These are phyloP conservation scores for Remorina albescens DNA, from an alignment of 2,797 vertebrate genomes.

Conservation along the genomic window DNA sequence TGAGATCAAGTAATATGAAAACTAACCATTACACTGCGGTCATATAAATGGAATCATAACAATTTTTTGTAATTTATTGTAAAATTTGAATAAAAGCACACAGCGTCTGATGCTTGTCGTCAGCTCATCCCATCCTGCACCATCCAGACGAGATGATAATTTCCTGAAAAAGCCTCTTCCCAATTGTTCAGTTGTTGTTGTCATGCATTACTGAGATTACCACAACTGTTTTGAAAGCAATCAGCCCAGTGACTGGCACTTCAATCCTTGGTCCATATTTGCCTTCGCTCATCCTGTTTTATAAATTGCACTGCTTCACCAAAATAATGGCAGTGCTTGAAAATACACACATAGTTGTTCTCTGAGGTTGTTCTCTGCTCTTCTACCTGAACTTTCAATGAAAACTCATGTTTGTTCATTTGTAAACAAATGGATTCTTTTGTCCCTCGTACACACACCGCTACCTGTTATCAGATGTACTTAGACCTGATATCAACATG, in stretches of 20 bases:
- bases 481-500: slow-evolving; percentile 6
- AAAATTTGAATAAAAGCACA: too few relatives aligned
- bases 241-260: background rate
- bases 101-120: too few relatives aligned
- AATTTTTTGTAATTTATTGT: too few relatives aligned
- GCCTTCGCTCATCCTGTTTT: too few relatives aligned
- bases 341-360: too few relatives aligned
- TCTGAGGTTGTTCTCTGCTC: background rate
- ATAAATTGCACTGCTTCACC: too few relatives aligned
- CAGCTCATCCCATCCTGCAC: too few relatives aligned
- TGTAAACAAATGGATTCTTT: background rate
- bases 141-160: background rate
- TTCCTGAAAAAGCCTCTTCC: background rate
- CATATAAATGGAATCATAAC: too few relatives aligned
- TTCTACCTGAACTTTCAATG: background rate
- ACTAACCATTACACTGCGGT: too few relatives aligned
- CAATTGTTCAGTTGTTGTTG: background rate
- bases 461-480: background rate
- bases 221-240: background rate
- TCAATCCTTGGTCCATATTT: background rate
- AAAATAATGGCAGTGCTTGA: too few relatives aligned
- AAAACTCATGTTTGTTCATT: background rate
- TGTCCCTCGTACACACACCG: background rate
- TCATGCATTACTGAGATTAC: background rate
- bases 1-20: too few relatives aligned